Percentiles rank a stretch among this genome's conserved stretches.
phyloP scores from a whole-genome alignment of 2,113 vertebrate species.

The Fulica atra region DNA sequence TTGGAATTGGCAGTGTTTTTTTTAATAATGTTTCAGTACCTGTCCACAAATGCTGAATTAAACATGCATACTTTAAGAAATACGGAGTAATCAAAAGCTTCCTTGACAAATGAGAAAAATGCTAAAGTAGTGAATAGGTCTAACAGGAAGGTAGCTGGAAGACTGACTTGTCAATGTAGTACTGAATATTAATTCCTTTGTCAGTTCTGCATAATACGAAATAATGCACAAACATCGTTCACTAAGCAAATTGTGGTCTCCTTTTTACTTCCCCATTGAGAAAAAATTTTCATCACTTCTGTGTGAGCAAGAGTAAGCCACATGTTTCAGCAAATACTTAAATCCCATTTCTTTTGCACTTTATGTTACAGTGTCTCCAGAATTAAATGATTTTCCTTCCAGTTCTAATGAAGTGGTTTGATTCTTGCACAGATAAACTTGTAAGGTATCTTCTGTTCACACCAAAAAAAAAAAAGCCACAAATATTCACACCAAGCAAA shows the following conservation, averaged over 20 bases:
- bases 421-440: conserved; percentile 10
- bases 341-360: neutral
- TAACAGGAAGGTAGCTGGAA: neutral
- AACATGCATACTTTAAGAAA: neutral
- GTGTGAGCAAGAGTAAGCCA: neutral
- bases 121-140: neutral
- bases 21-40: neutral
- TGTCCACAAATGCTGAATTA: neutral
- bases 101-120: neutral
- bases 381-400: conserved; percentile 12
- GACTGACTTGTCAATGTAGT: neutral
- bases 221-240: neutral
- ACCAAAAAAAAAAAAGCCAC: neutral
- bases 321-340: neutral
- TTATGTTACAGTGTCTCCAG: neutral
- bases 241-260: neutral
- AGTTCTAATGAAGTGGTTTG: conserved; percentile 12
- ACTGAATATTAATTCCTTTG: neutral
- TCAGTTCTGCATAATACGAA: neutral
- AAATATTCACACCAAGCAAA: neutral
- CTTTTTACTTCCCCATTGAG: neutral
- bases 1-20: neutral
- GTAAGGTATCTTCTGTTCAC: neutral
- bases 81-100: neutral
- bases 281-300: neutral